Evolutionary conservation across 2,113 vertebrate genomes (phyloP).

Genomic region (Toxotes chatareus): DNA sequence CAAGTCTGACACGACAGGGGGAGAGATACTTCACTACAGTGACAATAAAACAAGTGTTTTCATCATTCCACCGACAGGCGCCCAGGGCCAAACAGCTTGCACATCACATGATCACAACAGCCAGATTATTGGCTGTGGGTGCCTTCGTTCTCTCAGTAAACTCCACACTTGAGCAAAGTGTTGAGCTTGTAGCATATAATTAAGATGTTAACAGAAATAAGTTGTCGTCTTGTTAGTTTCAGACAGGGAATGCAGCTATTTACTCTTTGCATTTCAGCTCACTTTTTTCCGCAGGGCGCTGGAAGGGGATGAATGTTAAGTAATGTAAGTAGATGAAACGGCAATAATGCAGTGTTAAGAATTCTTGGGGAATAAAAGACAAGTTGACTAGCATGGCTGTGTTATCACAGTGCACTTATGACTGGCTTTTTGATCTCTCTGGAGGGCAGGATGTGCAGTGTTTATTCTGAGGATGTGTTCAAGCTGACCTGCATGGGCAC

Average conservation of each 20-base stretch:
- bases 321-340: background rate
- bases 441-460: slow-evolving; percentile 36
- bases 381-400: background rate
- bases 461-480: slow-evolving; percentile 33
- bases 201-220: slow-evolving; percentile 57
- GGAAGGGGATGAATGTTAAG: background rate
- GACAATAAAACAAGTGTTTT: slow-evolving; percentile 69
- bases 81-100: slow-evolving; percentile 56
- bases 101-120: slow-evolving; percentile 63
- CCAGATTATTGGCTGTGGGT: slow-evolving; percentile 51
- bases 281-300: background rate
- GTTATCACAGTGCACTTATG: slow-evolving; percentile 4
- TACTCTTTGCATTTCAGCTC: slow-evolving; percentile 39
- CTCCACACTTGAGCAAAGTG: slow-evolving; percentile 44
- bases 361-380: background rate
- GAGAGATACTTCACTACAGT: slow-evolving; percentile 40
- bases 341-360: background rate
- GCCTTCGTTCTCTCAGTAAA: slow-evolving; percentile 45
- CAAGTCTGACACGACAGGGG: slow-evolving; percentile 50
- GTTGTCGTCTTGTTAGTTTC: slow-evolving; percentile 40
- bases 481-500: slow-evolving; percentile 17
- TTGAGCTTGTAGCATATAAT: slow-evolving; percentile 50
- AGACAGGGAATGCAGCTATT: slow-evolving; percentile 70
- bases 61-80: slow-evolving; percentile 49
- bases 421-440: slow-evolving; percentile 31